phyloP scores from a whole-genome alignment of 2,113 vertebrate species.

The Sakesphorus luctuosus region DNA sequence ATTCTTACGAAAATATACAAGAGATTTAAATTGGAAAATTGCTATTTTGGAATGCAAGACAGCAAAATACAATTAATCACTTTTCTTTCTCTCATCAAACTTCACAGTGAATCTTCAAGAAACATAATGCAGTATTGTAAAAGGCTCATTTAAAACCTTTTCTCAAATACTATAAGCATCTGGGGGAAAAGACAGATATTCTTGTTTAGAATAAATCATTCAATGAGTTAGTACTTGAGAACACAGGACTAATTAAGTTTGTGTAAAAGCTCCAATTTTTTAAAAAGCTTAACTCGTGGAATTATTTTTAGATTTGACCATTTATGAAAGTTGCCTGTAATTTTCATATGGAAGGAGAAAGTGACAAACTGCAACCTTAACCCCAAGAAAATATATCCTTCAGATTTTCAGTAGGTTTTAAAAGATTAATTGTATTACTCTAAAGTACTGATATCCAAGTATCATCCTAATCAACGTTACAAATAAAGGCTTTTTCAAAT shows the following conservation, averaged over 20 bases:
- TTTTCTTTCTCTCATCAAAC: constrained; percentile 58
- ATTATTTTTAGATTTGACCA: neutral
- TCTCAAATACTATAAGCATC: constrained; percentile 10
- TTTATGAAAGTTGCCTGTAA: neutral
- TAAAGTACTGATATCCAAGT: neutral
- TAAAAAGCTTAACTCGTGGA: neutral
- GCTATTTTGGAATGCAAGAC: constrained; percentile 71
- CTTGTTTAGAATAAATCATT: constrained; percentile 43
- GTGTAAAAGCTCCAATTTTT: neutral
- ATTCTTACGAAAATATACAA: constrained; percentile 61
- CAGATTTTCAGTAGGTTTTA: neutral
- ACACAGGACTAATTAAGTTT: neutral
- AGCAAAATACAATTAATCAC: constrained; percentile 75
- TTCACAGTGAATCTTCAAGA: constrained; percentile 55
- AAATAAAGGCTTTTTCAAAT: neutral
- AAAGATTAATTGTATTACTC: neutral
- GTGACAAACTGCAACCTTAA: neutral
- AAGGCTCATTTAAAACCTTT: constrained; percentile 41
- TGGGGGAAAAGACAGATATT: neutral
- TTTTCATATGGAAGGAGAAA: neutral
- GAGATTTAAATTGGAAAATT: constrained; percentile 78
- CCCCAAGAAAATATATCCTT: neutral
- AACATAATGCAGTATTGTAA: constrained; percentile 44
- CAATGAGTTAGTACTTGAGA: constrained; percentile 28
- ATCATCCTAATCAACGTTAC: neutral